Evolutionary conservation across 1,140 invertebrate species (phyloP).

Genomic region (Nephotettix cincticeps): DNA sequence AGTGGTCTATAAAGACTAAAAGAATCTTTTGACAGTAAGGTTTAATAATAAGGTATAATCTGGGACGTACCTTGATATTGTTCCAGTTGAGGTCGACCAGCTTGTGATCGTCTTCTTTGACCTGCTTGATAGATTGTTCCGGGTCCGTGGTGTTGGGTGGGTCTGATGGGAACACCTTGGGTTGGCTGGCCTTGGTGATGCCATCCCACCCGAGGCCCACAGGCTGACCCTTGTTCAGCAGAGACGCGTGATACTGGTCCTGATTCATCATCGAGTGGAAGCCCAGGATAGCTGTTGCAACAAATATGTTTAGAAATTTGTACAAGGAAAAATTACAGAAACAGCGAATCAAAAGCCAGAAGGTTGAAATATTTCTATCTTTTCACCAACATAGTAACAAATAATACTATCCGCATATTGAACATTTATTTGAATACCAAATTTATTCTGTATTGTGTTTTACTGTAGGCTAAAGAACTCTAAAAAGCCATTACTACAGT

Average conservation of each 20-base stretch:
- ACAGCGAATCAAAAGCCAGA: not conserved
- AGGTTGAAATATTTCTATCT: no score
- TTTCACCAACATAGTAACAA: no score
- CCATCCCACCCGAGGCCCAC: conserved; percentile 87
- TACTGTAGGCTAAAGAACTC: no score
- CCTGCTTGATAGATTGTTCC: conserved; percentile 84
- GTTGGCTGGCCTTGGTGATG: conserved; percentile 90
- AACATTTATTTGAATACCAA: no score
- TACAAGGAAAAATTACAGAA: not conserved
- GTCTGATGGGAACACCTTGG: conserved; percentile 86
- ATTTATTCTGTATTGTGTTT: no score
- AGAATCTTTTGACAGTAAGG: not conserved
- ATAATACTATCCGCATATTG: no score
- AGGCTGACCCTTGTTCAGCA: conserved; percentile 87
- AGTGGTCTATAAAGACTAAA: no score
- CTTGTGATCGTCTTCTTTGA: conserved; percentile 84
- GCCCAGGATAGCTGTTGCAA: conserved; percentile 85
- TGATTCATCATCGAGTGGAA: conserved; percentile 99
- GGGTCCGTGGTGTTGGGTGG: conserved; percentile 94
- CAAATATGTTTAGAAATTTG: not conserved
- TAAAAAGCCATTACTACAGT: no score
- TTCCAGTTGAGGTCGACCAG: conserved; percentile 93
- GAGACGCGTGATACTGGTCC: conserved; percentile 97
- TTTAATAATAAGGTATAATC: not conserved
- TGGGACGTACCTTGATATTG: conserved; percentile 95